Conservation (phyloP, 2,113 vertebrate genomes). For the Hiodon tergisus region DNA sequence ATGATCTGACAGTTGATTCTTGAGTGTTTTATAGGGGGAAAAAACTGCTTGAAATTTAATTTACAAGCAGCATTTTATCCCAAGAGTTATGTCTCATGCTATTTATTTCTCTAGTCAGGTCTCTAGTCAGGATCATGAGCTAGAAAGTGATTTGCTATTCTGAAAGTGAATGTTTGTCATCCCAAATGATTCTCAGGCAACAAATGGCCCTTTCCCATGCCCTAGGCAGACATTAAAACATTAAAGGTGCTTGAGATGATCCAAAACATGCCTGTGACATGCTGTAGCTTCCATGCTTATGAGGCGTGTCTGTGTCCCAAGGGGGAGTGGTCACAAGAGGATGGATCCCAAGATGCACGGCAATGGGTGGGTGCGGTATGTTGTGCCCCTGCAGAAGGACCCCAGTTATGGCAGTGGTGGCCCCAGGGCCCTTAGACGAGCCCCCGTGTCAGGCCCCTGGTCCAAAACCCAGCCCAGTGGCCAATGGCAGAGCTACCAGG, state of each 20-base stretch:
- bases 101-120: neutral
- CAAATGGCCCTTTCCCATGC: neutral
- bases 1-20: constrained; percentile 47
- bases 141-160: neutral
- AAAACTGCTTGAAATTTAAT: constrained; percentile 20
- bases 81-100: neutral
- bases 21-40: constrained; percentile 35
- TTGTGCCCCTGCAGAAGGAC: constrained; percentile 70
- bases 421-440: constrained; percentile 60
- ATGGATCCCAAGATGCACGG: constrained; percentile 83
- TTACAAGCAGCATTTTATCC: neutral
- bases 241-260: neutral
- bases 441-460: constrained; percentile 30
- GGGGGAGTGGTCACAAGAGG: constrained; percentile 60
- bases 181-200: neutral
- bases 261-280: neutral
- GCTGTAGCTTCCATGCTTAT: neutral
- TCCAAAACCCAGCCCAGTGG: constrained; percentile 22
- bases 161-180: neutral
- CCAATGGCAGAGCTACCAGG: constrained; percentile 36
- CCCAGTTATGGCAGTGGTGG: constrained; percentile 39
- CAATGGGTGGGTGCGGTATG: constrained; percentile 78
- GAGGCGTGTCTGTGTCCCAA: constrained; percentile 42
- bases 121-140: neutral
- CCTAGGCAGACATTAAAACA: neutral